Evolutionary conservation across 2,797 vertebrate species (phyloP).

Genomic region (Crypturellus tataupa): DNA sequence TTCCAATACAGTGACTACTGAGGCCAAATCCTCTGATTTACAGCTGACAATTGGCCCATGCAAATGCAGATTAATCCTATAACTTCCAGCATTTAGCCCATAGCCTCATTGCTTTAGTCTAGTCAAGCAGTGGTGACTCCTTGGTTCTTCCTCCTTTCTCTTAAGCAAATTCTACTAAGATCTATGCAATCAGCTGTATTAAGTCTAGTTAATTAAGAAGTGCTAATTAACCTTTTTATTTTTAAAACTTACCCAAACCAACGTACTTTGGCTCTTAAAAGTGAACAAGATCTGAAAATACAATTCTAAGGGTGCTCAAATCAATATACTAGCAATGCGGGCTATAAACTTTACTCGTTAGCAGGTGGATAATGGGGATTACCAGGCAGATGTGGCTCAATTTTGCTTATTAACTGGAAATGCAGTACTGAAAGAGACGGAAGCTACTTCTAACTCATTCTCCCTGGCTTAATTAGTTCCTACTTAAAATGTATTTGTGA

Average conservation of each 20-base stretch:
- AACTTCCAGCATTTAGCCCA: background rate
- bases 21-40: slow-evolving; percentile 49
- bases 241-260: background rate
- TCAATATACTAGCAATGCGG: background rate
- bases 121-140: background rate
- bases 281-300: background rate
- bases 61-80: slow-evolving; percentile 57
- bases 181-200: background rate
- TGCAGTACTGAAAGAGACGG: background rate
- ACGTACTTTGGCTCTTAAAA: background rate
- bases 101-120: background rate
- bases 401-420: background rate
- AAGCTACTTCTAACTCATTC: background rate
- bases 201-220: background rate
- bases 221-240: background rate
- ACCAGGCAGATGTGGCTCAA: background rate
- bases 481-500: background rate
- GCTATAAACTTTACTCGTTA: background rate
- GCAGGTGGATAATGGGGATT: background rate
- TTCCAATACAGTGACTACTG: slow-evolving; percentile 64
- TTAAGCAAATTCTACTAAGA: background rate
- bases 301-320: background rate
- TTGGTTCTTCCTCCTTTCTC: background rate
- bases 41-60: slow-evolving; percentile 43
- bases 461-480: background rate